Evolutionary conservation across 1,140 invertebrate species (phyloP).

Genomic region (Sinonovacula constricta): DNA sequence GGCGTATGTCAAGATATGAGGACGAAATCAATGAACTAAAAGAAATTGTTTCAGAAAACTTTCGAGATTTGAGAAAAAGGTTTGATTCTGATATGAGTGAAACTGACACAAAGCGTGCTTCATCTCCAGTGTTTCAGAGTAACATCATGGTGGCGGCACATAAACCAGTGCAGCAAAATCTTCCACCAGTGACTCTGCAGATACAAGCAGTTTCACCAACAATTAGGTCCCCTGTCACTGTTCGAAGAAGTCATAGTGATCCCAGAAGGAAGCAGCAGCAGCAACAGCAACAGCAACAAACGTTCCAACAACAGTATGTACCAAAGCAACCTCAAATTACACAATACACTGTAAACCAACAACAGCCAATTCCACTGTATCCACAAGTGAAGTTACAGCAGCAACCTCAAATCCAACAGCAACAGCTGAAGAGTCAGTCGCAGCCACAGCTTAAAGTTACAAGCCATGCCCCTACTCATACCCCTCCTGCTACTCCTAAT

Average conservation of each 20-base stretch:
- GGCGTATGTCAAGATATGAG: slow-evolving; percentile 63
- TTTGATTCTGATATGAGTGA: slow-evolving; percentile 67
- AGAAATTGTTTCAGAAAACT: slow-evolving; percentile 64
- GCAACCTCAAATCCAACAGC: background rate
- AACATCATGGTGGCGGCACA: background rate
- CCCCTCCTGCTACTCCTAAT: background rate
- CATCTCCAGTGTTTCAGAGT: slow-evolving; percentile 42
- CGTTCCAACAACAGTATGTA: background rate
- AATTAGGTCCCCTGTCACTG: slow-evolving; percentile 25
- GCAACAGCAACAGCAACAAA: background rate
- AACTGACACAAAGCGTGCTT: slow-evolving; percentile 51
- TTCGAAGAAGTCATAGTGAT: slow-evolving; percentile 10
- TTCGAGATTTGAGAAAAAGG: slow-evolving; percentile 60
- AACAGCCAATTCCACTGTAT: background rate
- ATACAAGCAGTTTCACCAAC: too few relatives aligned
- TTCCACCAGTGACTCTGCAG: slow-evolving; percentile 38
- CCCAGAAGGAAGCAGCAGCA: background rate
- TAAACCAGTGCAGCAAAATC: slow-evolving; percentile 10
- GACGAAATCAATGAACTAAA: slow-evolving; percentile 71
- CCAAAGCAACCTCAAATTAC: background rate
- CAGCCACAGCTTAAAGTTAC: background rate
- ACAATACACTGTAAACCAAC: background rate
- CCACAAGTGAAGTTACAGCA: background rate
- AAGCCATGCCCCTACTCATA: background rate
- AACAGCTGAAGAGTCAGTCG: background rate